phyloP scores from a whole-genome alignment of 23 tunicate genomes.

The Phallusia fumigata region DNA sequence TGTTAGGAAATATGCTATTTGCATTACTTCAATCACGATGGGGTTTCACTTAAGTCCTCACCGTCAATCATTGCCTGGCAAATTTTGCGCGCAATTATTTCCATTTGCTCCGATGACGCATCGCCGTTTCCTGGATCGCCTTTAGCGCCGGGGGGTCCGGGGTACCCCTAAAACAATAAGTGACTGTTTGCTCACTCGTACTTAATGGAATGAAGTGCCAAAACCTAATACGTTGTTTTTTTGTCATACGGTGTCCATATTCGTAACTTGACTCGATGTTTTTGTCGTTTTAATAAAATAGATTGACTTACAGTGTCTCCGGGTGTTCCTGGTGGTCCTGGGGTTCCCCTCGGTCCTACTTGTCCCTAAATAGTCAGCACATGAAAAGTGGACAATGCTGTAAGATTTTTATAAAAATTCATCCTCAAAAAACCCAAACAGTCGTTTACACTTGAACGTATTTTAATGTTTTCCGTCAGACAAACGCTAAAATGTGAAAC shows the following conservation, averaged over 20 bases:
- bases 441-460: no score
- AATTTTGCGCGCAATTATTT: slow-evolving; percentile 27
- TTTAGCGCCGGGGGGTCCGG: slow-evolving; percentile 43
- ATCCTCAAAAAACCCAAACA: no score
- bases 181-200: neutral
- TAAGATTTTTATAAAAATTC: no score
- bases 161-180: neutral
- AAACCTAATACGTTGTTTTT: no score
- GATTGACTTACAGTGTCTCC: slow-evolving; percentile 12
- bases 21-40: neutral
- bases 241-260: neutral
- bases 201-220: no score
- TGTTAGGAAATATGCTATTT: neutral
- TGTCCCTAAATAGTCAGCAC: slow-evolving; percentile 23
- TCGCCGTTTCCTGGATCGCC: slow-evolving; percentile 33
- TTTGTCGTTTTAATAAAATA: neutral
- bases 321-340: neutral
- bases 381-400: neutral
- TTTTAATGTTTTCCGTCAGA: no score
- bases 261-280: neutral
- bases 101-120: slow-evolving; percentile 29
- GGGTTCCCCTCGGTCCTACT: slow-evolving; percentile 31
- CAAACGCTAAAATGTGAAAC: neutral
- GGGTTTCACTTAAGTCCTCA: neutral
- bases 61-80: slow-evolving; percentile 38